Evolutionary conservation across 2,888 invertebrate genomes (phyloP).

Genomic region (Acholoe squamosa): DNA sequence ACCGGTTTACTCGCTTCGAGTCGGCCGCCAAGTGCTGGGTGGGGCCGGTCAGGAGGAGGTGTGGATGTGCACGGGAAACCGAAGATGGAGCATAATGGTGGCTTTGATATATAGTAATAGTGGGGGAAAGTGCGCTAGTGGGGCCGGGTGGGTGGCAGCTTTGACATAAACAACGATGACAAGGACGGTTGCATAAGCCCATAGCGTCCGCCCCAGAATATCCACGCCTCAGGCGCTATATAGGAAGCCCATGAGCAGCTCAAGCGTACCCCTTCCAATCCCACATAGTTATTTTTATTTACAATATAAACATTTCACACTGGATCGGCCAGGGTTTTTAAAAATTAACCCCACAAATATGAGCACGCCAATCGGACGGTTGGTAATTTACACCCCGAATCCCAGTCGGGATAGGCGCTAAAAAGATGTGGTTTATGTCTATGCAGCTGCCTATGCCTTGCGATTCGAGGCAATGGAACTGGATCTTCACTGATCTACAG

Average conservation of each 20-base stretch:
- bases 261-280: background rate
- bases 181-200: conserved; percentile 54
- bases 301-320: background rate
- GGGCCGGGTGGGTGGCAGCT: conserved; percentile 44
- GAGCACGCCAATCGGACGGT: background rate
- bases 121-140: conserved; percentile 29
- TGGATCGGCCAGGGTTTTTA: background rate
- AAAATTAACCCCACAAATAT: background rate
- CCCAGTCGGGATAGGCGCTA: background rate
- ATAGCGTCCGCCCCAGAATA: conserved; percentile 14
- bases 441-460: background rate
- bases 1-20: background rate
- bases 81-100: conserved; percentile 46
- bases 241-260: background rate
- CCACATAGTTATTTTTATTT: background rate
- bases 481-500: too few relatives aligned
- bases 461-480: background rate
- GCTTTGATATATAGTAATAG: conserved; percentile 51
- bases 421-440: background rate
- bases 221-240: conserved; percentile 26
- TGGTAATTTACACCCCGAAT: background rate
- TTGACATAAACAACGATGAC: conserved; percentile 44
- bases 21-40: background rate
- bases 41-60: background rate
- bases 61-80: conserved; percentile 19